phyloP scores from a whole-genome alignment of 1,140 invertebrate genomes.

The Psilanteris sp. region DNA sequence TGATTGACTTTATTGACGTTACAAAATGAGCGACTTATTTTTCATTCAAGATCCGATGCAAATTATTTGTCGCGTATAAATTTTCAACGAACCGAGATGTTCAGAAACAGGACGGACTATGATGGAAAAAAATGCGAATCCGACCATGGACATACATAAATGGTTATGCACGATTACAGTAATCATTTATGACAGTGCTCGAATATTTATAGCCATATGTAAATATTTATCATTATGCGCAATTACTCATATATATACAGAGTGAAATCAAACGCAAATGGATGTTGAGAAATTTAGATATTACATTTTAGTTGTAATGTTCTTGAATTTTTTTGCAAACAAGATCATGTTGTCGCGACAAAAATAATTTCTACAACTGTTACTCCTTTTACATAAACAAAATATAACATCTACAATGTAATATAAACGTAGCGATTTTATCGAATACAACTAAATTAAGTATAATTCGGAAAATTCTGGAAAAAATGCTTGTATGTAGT shows the following conservation, averaged over 20 bases:
- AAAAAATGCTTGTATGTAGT: too few relatives aligned
- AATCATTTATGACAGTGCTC: slow-evolving; percentile 32
- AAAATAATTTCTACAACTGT: too few relatives aligned
- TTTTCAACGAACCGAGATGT: slow-evolving; percentile 30
- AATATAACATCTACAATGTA: too few relatives aligned
- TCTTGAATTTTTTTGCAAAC: too few relatives aligned
- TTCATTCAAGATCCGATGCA: slow-evolving; percentile 14
- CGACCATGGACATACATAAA: slow-evolving; percentile 29
- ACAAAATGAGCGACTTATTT: slow-evolving; percentile 25
- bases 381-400: too few relatives aligned
- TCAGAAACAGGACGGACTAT: slow-evolving; percentile 20
- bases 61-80: slow-evolving; percentile 38
- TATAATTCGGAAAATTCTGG: too few relatives aligned
- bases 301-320: slow-evolving; percentile 5
- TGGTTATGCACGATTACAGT: slow-evolving; percentile 43
- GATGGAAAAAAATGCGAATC: slow-evolving; percentile 9
- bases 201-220: slow-evolving; percentile 42
- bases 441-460: too few relatives aligned
- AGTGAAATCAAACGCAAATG: not conserved
- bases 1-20: slow-evolving; percentile 46
- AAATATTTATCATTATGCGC: slow-evolving; percentile 52
- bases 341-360: too few relatives aligned
- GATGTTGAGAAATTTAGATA: slow-evolving; percentile 20
- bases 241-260: slow-evolving; percentile 29
- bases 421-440: too few relatives aligned